Evolutionary conservation across 2,113 vertebrate species (phyloP), one percentile per base, ranked within the genome.

Genomic region (Colinus virginianus): DNA sequence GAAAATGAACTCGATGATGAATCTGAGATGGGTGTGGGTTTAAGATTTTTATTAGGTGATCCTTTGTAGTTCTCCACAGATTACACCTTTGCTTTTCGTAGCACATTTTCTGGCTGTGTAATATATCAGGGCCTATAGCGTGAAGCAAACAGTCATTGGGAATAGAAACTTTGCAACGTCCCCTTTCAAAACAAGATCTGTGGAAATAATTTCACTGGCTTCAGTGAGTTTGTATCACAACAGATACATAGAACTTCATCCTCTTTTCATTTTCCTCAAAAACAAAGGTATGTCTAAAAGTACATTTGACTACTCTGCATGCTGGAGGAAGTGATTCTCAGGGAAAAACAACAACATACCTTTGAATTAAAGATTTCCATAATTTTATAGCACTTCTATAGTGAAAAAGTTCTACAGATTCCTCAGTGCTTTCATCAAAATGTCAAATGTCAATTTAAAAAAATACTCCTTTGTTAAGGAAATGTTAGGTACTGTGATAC

Each of bases 91-190:
- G 22, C 13, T 15, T 78, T 66, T 67, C 56, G 56, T 68, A 68
- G n/a, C 46, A 30, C 12, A 6, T 9, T 63, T 80, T 67, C 78
- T 46, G 34, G 5, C 11, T 62, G 28, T 34, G 16, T 38, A 78
- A 75, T 7, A 75, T 7, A 6, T 55, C 12, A 49, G 34, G 38
- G 9, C 61, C 12, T 30, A 51, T 7, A 88, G 13, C 16, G 4
- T 0, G 1, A 30, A 2, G 5, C 34, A 71, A 17, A 16, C 0
- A 2, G 19, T 20, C 45, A 26, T 11, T 3, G 2, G 6, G 23
- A 87, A 45, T 2, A 7, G 36, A 61, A 3, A 30, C 45, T 58
- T 18, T 51, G 26, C 36, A 61, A 63, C 26, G 3, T 9, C 25
- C 5, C 1, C 1, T 67, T 92, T 46, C 45, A 71, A 81, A 90